phyloP scores from a whole-genome alignment of 2,113 vertebrate species.

The Salvelinus alpinus region DNA sequence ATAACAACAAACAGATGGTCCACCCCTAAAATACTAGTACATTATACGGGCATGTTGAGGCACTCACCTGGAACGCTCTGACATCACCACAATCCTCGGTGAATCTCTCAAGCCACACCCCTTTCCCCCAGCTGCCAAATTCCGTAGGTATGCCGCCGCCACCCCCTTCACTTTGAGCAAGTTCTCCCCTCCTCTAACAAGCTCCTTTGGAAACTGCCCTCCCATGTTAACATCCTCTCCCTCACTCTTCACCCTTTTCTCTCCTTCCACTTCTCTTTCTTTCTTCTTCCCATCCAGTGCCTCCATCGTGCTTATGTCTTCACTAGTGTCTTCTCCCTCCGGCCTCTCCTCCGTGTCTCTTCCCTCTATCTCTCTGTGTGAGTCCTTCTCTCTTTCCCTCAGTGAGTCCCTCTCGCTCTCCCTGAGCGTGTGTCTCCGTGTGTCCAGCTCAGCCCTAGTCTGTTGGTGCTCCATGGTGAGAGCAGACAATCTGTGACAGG shows the following conservation, averaged over 20 bases:
- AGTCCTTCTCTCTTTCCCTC: constrained; percentile 3
- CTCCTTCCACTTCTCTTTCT: neutral
- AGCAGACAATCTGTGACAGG: constrained; percentile 46
- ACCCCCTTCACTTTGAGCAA: constrained; percentile 56
- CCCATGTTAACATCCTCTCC: neutral
- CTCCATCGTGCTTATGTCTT: neutral
- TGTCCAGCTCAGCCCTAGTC: constrained; percentile 22
- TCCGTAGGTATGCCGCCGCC: constrained; percentile 60
- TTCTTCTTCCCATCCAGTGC: too few relatives aligned
- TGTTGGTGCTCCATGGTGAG: constrained; percentile 44
- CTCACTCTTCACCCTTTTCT: constrained; percentile 4
- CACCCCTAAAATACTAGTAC: neutral
- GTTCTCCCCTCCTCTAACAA: constrained; percentile 1
- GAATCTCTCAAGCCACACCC: constrained; percentile 48
- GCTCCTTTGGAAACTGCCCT: constrained; percentile 11
- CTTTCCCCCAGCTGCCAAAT: constrained; percentile 57
- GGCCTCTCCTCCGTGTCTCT: constrained; percentile 11
- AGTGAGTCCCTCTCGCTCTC: constrained; percentile 8
- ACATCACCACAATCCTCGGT: constrained; percentile 65
- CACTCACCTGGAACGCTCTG: constrained; percentile 69
- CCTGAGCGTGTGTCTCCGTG: constrained; percentile 14
- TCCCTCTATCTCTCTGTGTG: constrained; percentile 5
- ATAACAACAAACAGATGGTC: neutral
- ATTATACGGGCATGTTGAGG: too few relatives aligned
- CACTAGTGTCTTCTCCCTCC: neutral